These are phyloP conservation scores for Muntiacus reevesi DNA, from an alignment of 2,113 vertebrate species.

Conservation along the genomic window DNA sequence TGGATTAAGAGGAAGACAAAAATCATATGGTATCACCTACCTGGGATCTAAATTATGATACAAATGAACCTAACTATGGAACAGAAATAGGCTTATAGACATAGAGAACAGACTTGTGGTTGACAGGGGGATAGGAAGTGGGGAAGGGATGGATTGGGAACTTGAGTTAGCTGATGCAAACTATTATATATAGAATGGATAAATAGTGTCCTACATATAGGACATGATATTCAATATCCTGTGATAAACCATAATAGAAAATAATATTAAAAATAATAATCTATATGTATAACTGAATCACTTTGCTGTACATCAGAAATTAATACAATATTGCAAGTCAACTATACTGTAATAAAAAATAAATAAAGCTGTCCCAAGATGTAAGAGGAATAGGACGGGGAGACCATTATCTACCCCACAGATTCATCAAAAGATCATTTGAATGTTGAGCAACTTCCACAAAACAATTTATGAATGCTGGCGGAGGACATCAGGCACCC, in stretches of 20 bases:
- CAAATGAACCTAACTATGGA: background rate
- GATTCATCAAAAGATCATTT: background rate
- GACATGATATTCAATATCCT: background rate
- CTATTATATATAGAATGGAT: background rate
- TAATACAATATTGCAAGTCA: background rate
- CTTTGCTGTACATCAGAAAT: background rate
- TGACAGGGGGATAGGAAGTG: background rate
- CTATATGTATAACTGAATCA: background rate
- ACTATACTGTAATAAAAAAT: background rate
- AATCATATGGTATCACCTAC: background rate
- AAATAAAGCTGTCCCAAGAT: background rate
- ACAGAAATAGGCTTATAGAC: background rate
- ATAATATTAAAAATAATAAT: background rate
- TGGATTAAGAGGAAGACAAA: background rate
- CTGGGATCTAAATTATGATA: background rate
- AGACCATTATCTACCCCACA: background rate
- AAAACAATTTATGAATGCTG: background rate
- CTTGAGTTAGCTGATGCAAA: background rate
- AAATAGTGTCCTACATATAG: background rate
- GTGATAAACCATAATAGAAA: background rate
- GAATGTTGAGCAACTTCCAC: background rate
- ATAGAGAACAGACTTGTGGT: background rate
- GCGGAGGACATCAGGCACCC: background rate
- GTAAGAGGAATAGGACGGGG: background rate
- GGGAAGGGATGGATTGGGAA: background rate